Conservation (phyloP, 2,888 invertebrate genomes). For the Keiferia lycopersicella region DNA sequence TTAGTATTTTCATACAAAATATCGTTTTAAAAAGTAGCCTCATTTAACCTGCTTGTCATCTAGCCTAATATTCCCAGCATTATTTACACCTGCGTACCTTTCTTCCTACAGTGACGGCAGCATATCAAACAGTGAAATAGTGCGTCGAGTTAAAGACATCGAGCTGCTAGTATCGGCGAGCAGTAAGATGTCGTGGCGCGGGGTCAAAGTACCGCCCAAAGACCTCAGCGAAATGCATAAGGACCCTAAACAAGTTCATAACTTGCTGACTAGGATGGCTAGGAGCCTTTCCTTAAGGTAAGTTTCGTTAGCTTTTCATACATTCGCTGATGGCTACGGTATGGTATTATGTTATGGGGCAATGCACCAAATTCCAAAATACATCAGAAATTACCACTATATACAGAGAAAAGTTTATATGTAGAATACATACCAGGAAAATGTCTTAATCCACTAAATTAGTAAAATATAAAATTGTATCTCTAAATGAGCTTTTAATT, state of each 20-base stretch:
- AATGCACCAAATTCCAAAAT: background rate
- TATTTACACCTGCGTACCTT: too few species aligned
- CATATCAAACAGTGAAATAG: conserved; percentile 58
- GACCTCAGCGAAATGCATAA: conserved; percentile 43
- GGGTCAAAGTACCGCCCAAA: conserved; percentile 66
- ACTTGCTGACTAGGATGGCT: conserved; percentile 34
- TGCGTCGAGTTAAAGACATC: conserved; percentile 73
- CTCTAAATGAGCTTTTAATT: background rate
- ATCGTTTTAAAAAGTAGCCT: too few species aligned
- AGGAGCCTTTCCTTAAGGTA: conserved; percentile 27
- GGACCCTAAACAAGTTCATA: conserved; percentile 26
- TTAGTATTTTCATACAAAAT: too few species aligned
- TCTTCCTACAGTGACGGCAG: conserved; percentile 55
- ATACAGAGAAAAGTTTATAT: too few species aligned
- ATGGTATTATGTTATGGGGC: background rate
- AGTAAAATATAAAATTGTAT: too few species aligned
- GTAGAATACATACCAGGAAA: too few species aligned
- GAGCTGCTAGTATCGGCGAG: conserved; percentile 76
- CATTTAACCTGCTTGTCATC: too few species aligned
- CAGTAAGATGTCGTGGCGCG: conserved; percentile 73
- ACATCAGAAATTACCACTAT: too few species aligned
- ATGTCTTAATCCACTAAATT: too few species aligned
- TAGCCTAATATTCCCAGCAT: too few species aligned
- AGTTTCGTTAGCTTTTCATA: too few species aligned
- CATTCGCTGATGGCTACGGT: background rate